Conservation (phyloP, 2,888 invertebrate species). For the Busseola fusca region DNA sequence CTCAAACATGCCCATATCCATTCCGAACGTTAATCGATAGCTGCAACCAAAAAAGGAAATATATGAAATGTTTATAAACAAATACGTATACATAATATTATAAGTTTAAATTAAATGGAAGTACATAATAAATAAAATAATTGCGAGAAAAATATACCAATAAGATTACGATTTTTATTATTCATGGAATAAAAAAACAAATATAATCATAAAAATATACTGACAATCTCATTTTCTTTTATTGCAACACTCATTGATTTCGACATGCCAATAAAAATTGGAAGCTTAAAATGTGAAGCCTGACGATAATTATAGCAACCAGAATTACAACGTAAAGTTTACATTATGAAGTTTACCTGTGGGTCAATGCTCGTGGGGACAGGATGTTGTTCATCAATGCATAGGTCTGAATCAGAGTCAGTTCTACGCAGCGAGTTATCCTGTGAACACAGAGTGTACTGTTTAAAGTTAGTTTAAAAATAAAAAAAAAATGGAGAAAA, state of each 20-base stretch:
- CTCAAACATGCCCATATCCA: constrained; percentile 88
- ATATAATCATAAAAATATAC: constrained; percentile 8
- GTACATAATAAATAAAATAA: constrained; percentile 19
- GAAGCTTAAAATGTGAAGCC: constrained; percentile 44
- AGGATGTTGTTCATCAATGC: constrained; percentile 91
- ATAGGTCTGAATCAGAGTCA: constrained; percentile 97
- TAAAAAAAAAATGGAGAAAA: no score
- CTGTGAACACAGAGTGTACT: constrained; percentile 75
- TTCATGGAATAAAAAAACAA: constrained; percentile 16
- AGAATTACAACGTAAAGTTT: constrained; percentile 7
- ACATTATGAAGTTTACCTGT: constrained; percentile 74
- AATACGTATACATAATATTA: constrained; percentile 49
- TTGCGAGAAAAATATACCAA: constrained; percentile 12
- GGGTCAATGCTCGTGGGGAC: constrained; percentile 84
- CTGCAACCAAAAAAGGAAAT: constrained; percentile 85
- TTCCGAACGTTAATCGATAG: constrained; percentile 87
- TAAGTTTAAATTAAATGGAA: constrained; percentile 48
- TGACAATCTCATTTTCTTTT: constrained; percentile 3
- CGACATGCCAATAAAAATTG: constrained; percentile 37
- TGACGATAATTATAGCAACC: constrained; percentile 14
- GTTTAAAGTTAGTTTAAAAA: constrained; percentile 4
- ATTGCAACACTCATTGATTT: constrained; percentile 14
- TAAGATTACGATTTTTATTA: constrained; percentile 12
- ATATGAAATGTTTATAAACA: constrained; percentile 64
- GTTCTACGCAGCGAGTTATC: constrained; percentile 91